These are phyloP conservation scores for Rhadinocentrus ornatus DNA, from an alignment of 2,797 vertebrate genomes.

Conservation along the genomic window DNA sequence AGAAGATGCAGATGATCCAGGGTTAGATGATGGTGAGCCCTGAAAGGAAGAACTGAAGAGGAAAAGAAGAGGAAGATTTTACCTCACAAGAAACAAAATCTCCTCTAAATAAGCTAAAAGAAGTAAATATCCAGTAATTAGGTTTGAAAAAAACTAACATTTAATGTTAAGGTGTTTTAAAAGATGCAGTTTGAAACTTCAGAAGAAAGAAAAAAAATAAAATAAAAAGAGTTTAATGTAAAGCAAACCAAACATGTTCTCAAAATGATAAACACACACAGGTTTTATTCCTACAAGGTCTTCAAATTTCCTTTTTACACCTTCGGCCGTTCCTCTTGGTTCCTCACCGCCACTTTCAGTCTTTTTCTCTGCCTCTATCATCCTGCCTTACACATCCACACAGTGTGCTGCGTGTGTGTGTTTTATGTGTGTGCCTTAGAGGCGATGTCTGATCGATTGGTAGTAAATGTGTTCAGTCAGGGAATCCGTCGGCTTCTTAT, in stretches of 20 bases:
- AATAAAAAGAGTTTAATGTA: not conserved
- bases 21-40: not conserved
- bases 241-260: not conserved
- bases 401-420: constrained; percentile 17
- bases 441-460: constrained; percentile 81
- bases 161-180: not conserved
- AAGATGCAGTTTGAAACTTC: not conserved
- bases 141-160: not conserved
- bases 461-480: constrained; percentile 83
- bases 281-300: constrained; percentile 11
- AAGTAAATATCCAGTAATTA: not conserved
- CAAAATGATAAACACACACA: constrained; percentile 3
- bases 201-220: not conserved
- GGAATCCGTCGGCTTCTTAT: constrained; percentile 80
- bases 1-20: too few relatives aligned
- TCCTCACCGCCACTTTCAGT: constrained; percentile 22
- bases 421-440: constrained; percentile 55
- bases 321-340: constrained; percentile 19
- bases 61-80: not conserved
- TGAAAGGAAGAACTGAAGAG: not conserved
- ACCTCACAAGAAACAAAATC: not conserved
- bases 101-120: not conserved
- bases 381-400: constrained; percentile 23
- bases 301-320: not conserved
- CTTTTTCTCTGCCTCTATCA: constrained; percentile 33